These are phyloP conservation scores for Macropodus opercularis DNA, from an alignment of 2,797 vertebrate species.

Conservation along the genomic window DNA sequence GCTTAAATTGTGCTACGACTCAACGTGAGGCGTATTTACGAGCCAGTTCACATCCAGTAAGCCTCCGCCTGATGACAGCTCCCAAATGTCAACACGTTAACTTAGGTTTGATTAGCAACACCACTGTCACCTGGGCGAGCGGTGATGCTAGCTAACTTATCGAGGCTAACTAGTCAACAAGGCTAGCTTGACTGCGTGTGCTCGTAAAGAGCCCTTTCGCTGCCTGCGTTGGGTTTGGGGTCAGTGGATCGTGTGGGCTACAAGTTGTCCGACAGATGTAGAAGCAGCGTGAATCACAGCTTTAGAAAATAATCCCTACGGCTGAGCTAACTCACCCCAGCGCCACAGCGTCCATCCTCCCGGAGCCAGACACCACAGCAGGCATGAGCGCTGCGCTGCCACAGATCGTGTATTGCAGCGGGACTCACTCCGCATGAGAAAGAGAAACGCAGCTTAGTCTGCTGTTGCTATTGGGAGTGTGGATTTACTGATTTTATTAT, in stretches of 20 bases:
- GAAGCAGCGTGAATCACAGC: conserved; percentile 25
- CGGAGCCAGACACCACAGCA: conserved; percentile 54
- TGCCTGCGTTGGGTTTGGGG: neutral
- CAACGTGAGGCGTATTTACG: fast-evolving
- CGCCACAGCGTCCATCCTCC: conserved; percentile 78
- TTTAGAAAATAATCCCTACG: conserved; percentile 30
- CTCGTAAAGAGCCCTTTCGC: neutral
- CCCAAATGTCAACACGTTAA: neutral
- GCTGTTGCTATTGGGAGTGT: no score
- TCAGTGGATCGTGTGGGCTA: conserved; percentile 2
- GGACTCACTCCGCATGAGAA: conserved; percentile 15
- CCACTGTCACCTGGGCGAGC: conserved; percentile 21
- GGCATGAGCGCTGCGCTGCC: conserved; percentile 49
- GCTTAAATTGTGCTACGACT: fast-evolving
- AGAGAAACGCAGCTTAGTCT: no score
- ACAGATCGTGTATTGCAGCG: conserved; percentile 16
- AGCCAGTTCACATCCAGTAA: fast-evolving
- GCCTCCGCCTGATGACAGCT: neutral
- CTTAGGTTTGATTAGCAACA: conserved; percentile 12
- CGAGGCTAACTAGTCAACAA: conserved; percentile 48
- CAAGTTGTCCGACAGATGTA: conserved; percentile 18
- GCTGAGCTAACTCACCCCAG: conserved; percentile 69
- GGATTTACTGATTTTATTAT: no score
- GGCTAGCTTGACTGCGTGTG: conserved; percentile 39
- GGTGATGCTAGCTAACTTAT: conserved; percentile 48